A percentile compares a stretch with the other conserved stretches of the same genome.
Evolutionary conservation across 2,113 vertebrate genomes (phyloP).

Genomic region (Cryptomyrus ogoouensis): DNA sequence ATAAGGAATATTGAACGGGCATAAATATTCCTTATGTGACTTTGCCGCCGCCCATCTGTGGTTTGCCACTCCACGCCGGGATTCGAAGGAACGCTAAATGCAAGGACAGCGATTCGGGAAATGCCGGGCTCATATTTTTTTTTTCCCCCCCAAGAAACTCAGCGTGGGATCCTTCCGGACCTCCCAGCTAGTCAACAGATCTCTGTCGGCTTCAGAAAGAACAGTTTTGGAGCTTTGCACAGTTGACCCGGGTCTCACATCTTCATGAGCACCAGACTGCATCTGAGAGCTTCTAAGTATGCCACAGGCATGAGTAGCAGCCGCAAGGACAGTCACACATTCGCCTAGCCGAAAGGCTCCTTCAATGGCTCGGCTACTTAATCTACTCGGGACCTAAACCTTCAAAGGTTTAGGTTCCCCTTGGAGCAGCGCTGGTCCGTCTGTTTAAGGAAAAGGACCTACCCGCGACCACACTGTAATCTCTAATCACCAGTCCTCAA

Average conservation of each 20-base stretch:
- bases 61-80: not conserved
- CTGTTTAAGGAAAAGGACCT: not conserved
- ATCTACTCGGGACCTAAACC: not conserved
- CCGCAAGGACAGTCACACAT: not conserved
- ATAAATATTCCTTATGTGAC: constrained; percentile 20
- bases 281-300: not conserved
- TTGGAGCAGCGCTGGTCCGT: not conserved
- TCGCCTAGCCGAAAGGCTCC: not conserved
- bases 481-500: not conserved
- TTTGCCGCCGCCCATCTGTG: not conserved
- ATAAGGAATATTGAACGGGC: constrained; percentile 9
- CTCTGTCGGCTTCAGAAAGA: not conserved
- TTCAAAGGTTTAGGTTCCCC: not conserved
- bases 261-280: not conserved
- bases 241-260: not conserved
- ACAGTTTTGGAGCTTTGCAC: not conserved
- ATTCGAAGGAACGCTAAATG: constrained; percentile 24
- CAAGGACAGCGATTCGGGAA: constrained; percentile 14
- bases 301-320: not conserved
- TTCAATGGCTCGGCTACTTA: not conserved
- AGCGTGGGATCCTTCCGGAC: not conserved
- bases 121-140: not conserved
- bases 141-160: no score
- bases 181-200: not conserved
- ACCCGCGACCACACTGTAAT: not conserved